Base-by-base conservation (phyloP, 2,888 invertebrate species). In the Acleris sparsana region DNA sequence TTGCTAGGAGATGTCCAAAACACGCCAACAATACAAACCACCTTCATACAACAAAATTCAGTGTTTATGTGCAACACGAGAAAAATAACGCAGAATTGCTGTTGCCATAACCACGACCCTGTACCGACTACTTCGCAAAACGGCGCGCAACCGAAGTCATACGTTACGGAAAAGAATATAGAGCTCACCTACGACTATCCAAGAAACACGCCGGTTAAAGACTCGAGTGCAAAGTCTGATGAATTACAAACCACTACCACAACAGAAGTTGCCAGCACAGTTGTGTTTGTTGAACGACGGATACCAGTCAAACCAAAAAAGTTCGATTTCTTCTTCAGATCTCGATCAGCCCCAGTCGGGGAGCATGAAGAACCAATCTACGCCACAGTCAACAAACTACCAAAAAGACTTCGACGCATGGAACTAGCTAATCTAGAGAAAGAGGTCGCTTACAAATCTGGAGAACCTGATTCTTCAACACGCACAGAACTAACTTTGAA, bases 1-100 rank as follows among this genome's bases (percentile, higher is more conserved):
- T 84, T 96, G 52, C 84, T 96, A 0, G 94, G 95, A 66, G 95
- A 96, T 69, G 95, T 95, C 6, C 95, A 95, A 78, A 93, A 94
- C 1, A 72, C 80, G 46, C 86, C 91, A 0, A 80, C 85, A 0
- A 86, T 91, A 71, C 91, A 91, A 67, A 89, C 92, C 3, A 92
- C 92, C 1, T 88, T 80, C 72, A 92, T 92, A 62, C 91, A 92
- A 73, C 91, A 92, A 70, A 93, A 93, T 72, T 92, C 93, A 0
- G 88, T 92, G 25, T 89, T 93, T 72, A 92, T 93, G 90, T 93
- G 93, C 73, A 93, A 92, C 68, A 93, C 93, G 0, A 84, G 83
- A 71, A 80, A 86, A 58, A 82, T 93, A 17, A 83, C 88, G 53
- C 92, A 93, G 70, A 85, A 83, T 72, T 91, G 90, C 72, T 91